Evolutionary conservation across 2,888 invertebrate species (phyloP).

Genomic region (Bhutanitis thaidina): DNA sequence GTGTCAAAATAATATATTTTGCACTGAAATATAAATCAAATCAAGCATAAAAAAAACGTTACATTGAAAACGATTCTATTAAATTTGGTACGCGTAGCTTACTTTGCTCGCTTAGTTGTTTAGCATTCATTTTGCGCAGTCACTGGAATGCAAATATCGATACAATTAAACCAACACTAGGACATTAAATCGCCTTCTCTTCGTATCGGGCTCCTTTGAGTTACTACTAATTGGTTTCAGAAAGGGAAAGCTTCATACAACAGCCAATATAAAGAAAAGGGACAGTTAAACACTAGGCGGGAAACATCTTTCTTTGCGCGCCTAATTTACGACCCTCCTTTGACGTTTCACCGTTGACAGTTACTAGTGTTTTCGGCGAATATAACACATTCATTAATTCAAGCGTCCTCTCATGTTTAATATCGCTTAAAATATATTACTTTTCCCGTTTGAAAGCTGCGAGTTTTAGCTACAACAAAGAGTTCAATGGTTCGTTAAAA

Average conservation of each 20-base stretch:
- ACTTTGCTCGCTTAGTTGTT: background rate
- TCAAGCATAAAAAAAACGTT: no score
- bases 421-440: constrained; percentile 51
- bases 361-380: constrained; percentile 60
- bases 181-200: constrained; percentile 28
- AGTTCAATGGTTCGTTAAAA: constrained; percentile 65
- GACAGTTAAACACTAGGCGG: constrained; percentile 45
- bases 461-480: constrained; percentile 53
- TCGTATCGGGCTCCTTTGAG: constrained; percentile 36
- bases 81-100: no score
- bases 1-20: no score
- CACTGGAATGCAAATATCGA: constrained; percentile 11
- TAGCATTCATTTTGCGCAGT: background rate
- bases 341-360: constrained; percentile 46
- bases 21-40: no score
- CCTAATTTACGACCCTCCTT: constrained; percentile 35
- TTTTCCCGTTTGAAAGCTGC: constrained; percentile 36
- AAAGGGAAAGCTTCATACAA: constrained; percentile 24
- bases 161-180: constrained; percentile 23
- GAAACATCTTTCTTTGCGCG: constrained; percentile 68
- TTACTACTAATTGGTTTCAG: constrained; percentile 33
- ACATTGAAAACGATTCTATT: no score
- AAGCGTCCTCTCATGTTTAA: constrained; percentile 46
- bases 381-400: constrained; percentile 65
- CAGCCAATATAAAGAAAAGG: constrained; percentile 29